These are phyloP conservation scores for Cebidichthys violaceus DNA, from an alignment of 2,113 vertebrate species.

Conservation along the genomic window DNA sequence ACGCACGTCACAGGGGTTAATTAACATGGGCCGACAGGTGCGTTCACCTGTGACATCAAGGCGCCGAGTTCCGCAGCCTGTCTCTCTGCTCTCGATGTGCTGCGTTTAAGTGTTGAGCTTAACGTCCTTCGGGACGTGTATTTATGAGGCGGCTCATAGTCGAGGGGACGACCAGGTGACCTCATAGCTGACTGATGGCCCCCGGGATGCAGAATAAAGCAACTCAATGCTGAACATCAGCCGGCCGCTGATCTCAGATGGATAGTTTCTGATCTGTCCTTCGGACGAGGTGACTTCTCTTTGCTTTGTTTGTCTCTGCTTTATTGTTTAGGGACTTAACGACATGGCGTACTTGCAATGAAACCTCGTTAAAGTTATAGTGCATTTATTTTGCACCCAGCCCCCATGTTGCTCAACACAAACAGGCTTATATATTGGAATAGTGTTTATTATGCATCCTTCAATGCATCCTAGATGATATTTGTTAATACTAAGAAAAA, in stretches of 20 bases:
- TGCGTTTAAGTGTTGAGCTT: conserved; percentile 4
- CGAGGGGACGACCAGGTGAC: conserved; percentile 38
- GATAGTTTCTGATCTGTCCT: conserved; percentile 32
- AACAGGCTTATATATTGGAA: not conserved
- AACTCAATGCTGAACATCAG: conserved; percentile 34
- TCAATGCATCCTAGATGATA: not conserved
- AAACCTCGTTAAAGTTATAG: not conserved
- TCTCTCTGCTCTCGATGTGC: not conserved
- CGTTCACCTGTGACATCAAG: not conserved
- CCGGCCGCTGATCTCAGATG: conserved; percentile 33
- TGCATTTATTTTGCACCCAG: not conserved
- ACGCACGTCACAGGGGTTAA: not conserved
- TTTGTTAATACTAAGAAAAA: not conserved
- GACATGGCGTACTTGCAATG: not conserved
- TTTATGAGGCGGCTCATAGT: conserved; percentile 51
- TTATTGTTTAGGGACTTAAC: conserved; percentile 32
- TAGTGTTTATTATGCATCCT: not conserved
- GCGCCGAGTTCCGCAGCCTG: not conserved
- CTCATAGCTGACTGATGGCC: conserved; percentile 60
- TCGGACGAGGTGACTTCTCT: conserved; percentile 21
- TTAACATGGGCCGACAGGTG: conserved; percentile 34
- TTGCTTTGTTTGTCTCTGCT: conserved; percentile 22
- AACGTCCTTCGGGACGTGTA: conserved; percentile 27
- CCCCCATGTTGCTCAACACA: not conserved
- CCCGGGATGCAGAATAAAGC: conserved; percentile 56